phyloP scores from a whole-genome alignment of 2,797 vertebrate genomes.

The Eleutherodactylus coqui region DNA sequence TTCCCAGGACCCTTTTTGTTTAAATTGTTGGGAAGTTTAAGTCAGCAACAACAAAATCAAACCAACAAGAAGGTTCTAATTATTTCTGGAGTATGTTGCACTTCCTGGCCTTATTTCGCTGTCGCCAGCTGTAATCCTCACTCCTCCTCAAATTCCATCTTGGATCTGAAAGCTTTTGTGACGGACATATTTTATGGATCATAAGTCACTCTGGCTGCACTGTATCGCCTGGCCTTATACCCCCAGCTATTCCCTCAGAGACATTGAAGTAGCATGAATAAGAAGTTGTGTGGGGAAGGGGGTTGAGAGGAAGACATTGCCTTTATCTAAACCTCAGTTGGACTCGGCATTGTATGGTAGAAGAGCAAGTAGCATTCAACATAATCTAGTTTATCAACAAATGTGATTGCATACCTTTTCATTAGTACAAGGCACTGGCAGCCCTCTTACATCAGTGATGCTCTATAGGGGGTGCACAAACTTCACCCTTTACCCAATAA shows the following conservation, averaged over 20 bases:
- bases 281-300: not conserved
- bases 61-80: constrained; percentile 52
- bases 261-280: constrained; percentile 5
- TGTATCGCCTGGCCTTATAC: not conserved
- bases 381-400: not conserved
- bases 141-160: constrained; percentile 56
- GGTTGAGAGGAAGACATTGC: not conserved
- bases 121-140: constrained; percentile 49
- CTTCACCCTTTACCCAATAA: no score
- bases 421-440: no score
- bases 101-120: constrained; percentile 27
- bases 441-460: no score
- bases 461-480: no score
- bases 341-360: not conserved
- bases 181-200: constrained; percentile 28
- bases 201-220: not conserved
- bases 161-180: constrained; percentile 25
- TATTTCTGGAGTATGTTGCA: constrained; percentile 38
- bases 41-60: constrained; percentile 33
- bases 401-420: no score
- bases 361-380: not conserved
- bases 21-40: constrained; percentile 34
- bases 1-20: constrained; percentile 58
- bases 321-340: not conserved
- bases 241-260: not conserved